Conservation (phyloP, 2,797 vertebrate species). For the Schizopygopsis malacanthus region DNA sequence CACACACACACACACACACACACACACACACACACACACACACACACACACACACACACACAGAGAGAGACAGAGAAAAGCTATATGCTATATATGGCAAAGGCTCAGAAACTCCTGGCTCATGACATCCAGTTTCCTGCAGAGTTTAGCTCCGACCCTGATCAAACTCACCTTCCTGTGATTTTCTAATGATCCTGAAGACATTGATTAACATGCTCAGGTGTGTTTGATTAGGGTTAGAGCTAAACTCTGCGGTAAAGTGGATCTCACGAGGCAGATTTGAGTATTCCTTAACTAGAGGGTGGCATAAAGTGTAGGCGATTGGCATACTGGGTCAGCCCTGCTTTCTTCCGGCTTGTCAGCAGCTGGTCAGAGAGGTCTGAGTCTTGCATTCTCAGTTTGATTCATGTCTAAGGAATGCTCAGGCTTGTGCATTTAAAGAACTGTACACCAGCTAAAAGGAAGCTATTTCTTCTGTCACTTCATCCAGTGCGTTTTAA, state of each 20-base stretch:
- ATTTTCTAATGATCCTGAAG: too few species aligned
- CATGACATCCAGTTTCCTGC: too few species aligned
- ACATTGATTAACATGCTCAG: too few species aligned
- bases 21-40: conserved; percentile 26
- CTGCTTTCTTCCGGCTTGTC: conserved; percentile 70
- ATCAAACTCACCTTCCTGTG: too few species aligned
- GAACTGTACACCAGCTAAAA: conserved; percentile 40
- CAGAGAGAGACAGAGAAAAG: not conserved
- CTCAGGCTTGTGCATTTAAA: conserved; percentile 35
- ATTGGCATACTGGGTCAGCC: conserved; percentile 64
- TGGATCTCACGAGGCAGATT: too few species aligned
- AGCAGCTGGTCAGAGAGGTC: conserved; percentile 74
- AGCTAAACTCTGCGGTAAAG: too few species aligned
- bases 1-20: conserved; percentile 23
- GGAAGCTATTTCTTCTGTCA: conserved; percentile 40
- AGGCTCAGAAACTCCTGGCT: conserved; percentile 62
- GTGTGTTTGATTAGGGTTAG: too few species aligned
- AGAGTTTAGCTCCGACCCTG: too few species aligned
- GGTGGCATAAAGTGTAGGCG: conserved; percentile 67
- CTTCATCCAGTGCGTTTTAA: conserved; percentile 38
- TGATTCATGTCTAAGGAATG: conserved; percentile 63
- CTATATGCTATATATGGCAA: conserved; percentile 67
- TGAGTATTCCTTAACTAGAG: conserved; percentile 50
- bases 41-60: conserved; percentile 28
- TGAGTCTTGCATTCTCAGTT: conserved; percentile 64